phyloP scores from a whole-genome alignment of 2,797 vertebrate genomes.

The Rhinichthys osculus region DNA sequence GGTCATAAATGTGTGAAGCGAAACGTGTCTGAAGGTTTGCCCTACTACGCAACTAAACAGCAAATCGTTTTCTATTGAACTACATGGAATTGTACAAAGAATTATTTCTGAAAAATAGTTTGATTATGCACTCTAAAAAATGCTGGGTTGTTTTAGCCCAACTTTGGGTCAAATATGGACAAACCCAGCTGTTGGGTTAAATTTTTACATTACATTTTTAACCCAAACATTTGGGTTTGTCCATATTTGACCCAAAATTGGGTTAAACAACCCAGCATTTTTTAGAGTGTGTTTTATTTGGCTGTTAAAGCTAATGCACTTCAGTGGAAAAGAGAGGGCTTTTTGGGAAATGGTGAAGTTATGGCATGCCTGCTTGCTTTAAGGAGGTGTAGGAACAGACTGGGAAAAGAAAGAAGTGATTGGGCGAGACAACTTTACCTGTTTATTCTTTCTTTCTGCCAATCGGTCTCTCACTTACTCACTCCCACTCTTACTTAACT shows the following conservation, averaged over 20 bases:
- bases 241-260: too few relatives aligned
- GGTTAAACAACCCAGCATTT: too few relatives aligned
- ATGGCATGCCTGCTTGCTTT: neutral
- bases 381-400: slow-evolving; percentile 2
- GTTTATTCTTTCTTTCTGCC: slow-evolving; percentile 14
- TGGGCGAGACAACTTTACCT: slow-evolving; percentile 36
- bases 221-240: too few relatives aligned
- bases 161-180: too few relatives aligned
- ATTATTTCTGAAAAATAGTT: neutral
- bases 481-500: neutral
- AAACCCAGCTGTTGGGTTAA: too few relatives aligned
- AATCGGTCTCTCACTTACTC: neutral
- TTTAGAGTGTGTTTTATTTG: neutral
- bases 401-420: neutral
- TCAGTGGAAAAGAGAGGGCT: neutral
- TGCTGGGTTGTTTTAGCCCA: too few relatives aligned
- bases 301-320: neutral
- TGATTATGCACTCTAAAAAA: too few relatives aligned
- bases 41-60: neutral
- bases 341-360: neutral
- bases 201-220: too few relatives aligned
- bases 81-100: neutral
- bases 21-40: slow-evolving; percentile 11
- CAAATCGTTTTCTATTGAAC: neutral
- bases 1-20: neutral